Conservation (phyloP, 2,797 vertebrate species). For the Intellagama lesueurii region DNA sequence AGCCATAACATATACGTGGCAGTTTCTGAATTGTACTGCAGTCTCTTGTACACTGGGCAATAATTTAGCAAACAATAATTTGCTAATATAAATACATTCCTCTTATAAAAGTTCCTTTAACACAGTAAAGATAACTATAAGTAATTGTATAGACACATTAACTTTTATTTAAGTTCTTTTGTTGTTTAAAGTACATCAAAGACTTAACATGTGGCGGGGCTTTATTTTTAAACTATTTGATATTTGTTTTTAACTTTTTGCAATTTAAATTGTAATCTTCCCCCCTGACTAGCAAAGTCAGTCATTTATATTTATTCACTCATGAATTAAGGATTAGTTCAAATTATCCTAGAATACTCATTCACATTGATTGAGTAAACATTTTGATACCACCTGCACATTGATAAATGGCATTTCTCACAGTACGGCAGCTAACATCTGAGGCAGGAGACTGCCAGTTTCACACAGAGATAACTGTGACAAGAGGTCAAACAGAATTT, state of each 20-base stretch:
- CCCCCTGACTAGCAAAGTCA: neutral
- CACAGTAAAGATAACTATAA: neutral
- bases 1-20: neutral
- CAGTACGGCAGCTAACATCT: conserved; percentile 29
- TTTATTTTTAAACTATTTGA: conserved; percentile 26
- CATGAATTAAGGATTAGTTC: conserved; percentile 50
- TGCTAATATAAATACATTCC: neutral
- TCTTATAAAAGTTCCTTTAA: conserved; percentile 3
- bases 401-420: conserved; percentile 32
- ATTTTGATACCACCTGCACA: conserved; percentile 39
- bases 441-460: neutral
- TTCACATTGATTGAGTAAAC: conserved; percentile 44
- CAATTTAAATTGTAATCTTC: conserved; percentile 34
- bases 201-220: neutral
- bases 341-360: conserved; percentile 48
- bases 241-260: conserved; percentile 18
- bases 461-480: conserved; percentile 28
- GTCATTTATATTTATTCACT: conserved; percentile 49
- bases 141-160: neutral
- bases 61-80: neutral
- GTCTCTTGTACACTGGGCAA: neutral
- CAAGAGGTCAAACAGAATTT: conserved; percentile 34
- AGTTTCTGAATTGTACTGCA: neutral
- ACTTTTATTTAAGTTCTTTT: conserved; percentile 10
- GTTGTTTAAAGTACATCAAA: conserved; percentile 17